Percentiles rank a stretch among this genome's conserved stretches.
Evolutionary conservation across 30 jellyfish, hydroid and myxozoan genomes (phyloP).

Genomic region (Calvadosia cruxmelitensis): DNA sequence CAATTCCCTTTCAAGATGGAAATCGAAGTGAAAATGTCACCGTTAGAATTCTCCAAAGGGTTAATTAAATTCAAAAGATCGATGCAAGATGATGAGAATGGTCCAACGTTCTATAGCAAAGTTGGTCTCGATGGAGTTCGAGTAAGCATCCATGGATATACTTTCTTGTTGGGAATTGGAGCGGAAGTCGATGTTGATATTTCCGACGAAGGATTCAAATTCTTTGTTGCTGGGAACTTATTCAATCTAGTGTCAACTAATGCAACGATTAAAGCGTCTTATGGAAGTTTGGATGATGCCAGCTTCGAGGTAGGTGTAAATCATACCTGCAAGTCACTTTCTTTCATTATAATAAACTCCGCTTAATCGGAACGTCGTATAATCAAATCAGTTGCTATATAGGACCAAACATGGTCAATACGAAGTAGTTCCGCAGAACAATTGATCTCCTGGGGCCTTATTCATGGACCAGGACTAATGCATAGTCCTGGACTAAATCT

Average conservation of each 20-base stretch:
- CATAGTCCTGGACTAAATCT: no score
- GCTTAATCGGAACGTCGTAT: no score
- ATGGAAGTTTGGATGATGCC: slow-evolving; percentile 16
- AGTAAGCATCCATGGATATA: slow-evolving; percentile 46
- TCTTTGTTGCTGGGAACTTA: slow-evolving; percentile 43
- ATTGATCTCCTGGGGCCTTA: no score
- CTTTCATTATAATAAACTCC: no score
- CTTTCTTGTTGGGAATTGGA: slow-evolving; percentile 64
- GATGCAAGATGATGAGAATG: slow-evolving; percentile 58
- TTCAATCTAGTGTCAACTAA: slow-evolving; percentile 45
- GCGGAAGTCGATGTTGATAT: slow-evolving; percentile 52
- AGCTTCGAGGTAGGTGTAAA: slow-evolving; percentile 13
- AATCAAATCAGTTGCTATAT: no score
- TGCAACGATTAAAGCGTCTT: slow-evolving; percentile 14
- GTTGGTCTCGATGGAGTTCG: slow-evolving; percentile 31
- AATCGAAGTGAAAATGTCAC: slow-evolving; percentile 69
- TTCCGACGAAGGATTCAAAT: slow-evolving; percentile 44
- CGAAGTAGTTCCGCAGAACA: no score
- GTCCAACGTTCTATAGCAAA: slow-evolving; percentile 57
- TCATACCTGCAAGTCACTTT: no score
- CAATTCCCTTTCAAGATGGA: slow-evolving; percentile 21
- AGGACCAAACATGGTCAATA: no score
- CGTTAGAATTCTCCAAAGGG: slow-evolving; percentile 58
- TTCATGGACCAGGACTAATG: no score
- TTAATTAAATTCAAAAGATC: slow-evolving; percentile 40